These are phyloP conservation scores for Aegithalos caudatus DNA, from an alignment of 2,113 vertebrate genomes.

Conservation along the genomic window DNA sequence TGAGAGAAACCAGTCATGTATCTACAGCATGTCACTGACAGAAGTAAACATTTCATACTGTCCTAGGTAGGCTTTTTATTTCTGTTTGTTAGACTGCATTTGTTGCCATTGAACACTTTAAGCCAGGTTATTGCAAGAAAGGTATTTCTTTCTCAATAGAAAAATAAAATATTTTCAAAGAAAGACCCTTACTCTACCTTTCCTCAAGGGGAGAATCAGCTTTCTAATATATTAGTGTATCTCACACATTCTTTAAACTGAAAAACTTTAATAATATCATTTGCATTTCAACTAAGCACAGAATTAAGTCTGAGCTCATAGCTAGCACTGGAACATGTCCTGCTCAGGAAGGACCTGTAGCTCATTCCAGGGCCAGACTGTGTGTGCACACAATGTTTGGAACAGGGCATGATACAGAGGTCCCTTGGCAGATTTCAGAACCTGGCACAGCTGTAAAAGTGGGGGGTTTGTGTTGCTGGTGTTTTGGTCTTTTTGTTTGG, in stretches of 20 bases:
- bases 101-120: not conserved
- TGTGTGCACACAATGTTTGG: not conserved
- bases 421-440: not conserved
- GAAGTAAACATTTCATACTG: not conserved
- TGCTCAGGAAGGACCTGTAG: not conserved
- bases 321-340: not conserved
- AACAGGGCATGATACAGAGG: not conserved
- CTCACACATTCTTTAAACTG: not conserved
- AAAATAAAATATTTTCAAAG: not conserved
- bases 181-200: not conserved
- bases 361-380: not conserved
- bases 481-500: not conserved
- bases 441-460: not conserved
- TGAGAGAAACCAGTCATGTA: not conserved
- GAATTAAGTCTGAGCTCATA: not conserved
- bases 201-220: not conserved
- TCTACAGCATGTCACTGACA: not conserved
- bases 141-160: not conserved
- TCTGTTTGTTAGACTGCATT: not conserved
- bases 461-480: not conserved
- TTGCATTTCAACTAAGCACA: not conserved
- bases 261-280: not conserved
- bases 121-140: not conserved
- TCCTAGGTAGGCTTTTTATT: not conserved
- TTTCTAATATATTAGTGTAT: not conserved